phyloP scores from a whole-genome alignment of 2,113 vertebrate genomes.

The Odobenus rosmarus region DNA sequence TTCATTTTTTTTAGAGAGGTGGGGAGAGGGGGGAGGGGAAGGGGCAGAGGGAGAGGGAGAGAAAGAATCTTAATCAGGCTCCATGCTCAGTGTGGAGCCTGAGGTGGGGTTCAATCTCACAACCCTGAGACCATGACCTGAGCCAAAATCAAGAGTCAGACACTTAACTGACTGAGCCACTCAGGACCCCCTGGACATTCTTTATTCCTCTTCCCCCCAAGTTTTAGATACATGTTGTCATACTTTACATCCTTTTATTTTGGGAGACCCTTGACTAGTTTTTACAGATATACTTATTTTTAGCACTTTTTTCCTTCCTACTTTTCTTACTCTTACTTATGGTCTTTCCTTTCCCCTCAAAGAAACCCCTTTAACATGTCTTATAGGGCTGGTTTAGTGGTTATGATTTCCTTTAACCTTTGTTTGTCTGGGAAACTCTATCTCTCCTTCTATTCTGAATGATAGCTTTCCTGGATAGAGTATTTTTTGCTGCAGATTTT shows the following conservation, averaged over 20 bases:
- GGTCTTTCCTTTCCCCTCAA: neutral
- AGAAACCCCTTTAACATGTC: neutral
- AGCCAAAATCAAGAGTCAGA: neutral
- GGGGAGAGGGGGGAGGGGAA: neutral
- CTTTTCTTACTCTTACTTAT: neutral
- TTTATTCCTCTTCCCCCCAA: neutral
- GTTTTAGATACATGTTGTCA: neutral
- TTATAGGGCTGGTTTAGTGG: neutral
- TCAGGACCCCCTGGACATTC: neutral
- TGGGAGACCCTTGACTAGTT: neutral
- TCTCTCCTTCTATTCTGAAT: neutral
- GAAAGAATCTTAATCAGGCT: neutral
- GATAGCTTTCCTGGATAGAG: neutral
- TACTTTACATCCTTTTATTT: neutral
- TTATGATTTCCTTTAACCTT: neutral
- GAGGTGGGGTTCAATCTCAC: neutral
- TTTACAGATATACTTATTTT: neutral
- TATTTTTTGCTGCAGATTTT: neutral
- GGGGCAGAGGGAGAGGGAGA: neutral
- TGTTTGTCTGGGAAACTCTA: neutral
- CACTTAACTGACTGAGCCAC: neutral
- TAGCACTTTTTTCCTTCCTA: neutral
- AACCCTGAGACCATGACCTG: neutral
- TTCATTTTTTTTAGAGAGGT: neutral
- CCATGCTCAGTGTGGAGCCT: neutral